A percentile compares a stretch with the other conserved stretches of the same genome.
These are phyloP conservation scores for Crambe crambe DNA, from an alignment of 37 sponge, comb jelly and placozoan species.

Conservation along the genomic window DNA sequence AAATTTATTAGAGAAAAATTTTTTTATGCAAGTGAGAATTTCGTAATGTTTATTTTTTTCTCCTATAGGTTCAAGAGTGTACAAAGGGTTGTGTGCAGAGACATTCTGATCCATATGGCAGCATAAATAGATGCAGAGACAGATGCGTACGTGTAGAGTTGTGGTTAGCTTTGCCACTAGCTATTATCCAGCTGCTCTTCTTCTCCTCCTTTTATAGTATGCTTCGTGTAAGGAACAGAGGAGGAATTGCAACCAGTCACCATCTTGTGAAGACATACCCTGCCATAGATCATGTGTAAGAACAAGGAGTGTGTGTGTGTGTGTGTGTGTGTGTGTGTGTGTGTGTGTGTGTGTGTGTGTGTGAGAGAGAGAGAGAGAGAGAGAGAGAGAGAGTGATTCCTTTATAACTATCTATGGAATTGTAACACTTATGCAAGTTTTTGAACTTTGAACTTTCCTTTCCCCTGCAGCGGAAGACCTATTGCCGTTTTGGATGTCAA, in stretches of 20 bases:
- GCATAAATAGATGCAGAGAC: slow-evolving; percentile 23
- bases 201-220: slow-evolving; percentile 6
- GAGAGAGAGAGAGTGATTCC: background rate
- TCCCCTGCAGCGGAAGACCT: slow-evolving; percentile 31
- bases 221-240: background rate
- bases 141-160: slow-evolving; percentile 10
- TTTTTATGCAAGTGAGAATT: too few relatives aligned
- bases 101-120: background rate
- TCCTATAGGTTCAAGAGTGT: slow-evolving; percentile 20
- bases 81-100: background rate
- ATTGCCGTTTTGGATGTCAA: slow-evolving; percentile 33
- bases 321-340: background rate
- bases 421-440: background rate
- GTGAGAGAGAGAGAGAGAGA: background rate
- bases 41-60: too few relatives aligned
- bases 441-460: background rate
- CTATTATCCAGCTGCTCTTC: background rate
- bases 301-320: background rate
- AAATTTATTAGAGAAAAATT: too few relatives aligned
- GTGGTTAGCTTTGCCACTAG: background rate
- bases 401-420: background rate
- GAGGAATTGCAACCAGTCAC: background rate
- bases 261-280: background rate
- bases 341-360: background rate
- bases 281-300: slow-evolving; percentile 18